Conservation (phyloP, 2,888 invertebrate species). For the Sclerodermus sp. region DNA sequence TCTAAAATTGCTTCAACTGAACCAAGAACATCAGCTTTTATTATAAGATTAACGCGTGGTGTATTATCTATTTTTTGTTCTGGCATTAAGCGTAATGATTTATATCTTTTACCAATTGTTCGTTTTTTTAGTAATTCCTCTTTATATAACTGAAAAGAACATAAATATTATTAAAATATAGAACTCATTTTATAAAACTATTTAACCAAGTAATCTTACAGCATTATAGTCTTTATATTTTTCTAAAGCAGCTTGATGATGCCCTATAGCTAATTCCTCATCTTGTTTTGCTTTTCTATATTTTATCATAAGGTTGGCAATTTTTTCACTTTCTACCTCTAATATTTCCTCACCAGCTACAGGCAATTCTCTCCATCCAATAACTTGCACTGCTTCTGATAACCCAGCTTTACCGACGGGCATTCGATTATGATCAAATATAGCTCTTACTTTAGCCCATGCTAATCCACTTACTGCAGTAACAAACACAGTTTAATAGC, state of each 20-base stretch:
- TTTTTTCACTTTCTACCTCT: constrained; percentile 78
- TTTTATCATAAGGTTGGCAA: constrained; percentile 68
- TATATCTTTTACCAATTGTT: neutral
- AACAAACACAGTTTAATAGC: constrained; percentile 55
- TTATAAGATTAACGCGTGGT: constrained; percentile 64
- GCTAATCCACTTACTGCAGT: constrained; percentile 77
- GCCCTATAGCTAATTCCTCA: constrained; percentile 67
- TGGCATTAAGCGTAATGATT: neutral
- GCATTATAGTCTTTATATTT: constrained; percentile 68
- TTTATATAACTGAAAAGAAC: constrained; percentile 61
- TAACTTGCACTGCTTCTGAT: constrained; percentile 79
- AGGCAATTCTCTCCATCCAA: constrained; percentile 91
- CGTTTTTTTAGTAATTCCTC: constrained; percentile 62
- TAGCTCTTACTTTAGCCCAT: constrained; percentile 80
- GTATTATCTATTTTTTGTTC: constrained; percentile 58
- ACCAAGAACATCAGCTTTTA: constrained; percentile 92
- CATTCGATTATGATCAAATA: constrained; percentile 78
- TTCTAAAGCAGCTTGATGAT: constrained; percentile 65
- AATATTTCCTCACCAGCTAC: constrained; percentile 85
- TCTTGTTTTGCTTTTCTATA: constrained; percentile 66
- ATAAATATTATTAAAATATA: constrained; percentile 8
- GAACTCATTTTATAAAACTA: neutral
- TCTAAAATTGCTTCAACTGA: constrained; percentile 94
- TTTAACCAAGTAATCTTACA: constrained; percentile 36
- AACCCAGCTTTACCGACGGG: constrained; percentile 72